Base-by-base conservation (phyloP, 2,888 invertebrate species). In the Pheosia gnoma region DNA sequence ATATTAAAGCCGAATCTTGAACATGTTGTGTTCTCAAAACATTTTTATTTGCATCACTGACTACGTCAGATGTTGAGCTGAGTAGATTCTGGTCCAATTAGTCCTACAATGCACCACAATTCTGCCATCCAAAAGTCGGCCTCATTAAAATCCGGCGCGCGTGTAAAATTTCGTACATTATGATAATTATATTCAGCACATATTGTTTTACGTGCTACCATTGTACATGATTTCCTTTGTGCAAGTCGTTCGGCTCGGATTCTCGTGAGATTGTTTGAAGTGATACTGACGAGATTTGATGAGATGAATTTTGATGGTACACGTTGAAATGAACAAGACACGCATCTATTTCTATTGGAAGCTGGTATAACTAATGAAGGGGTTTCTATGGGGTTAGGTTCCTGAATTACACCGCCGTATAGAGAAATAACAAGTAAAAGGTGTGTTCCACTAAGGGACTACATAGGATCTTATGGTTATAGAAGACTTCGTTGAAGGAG, bases 201-300 rank as follows among this genome's bases (percentile, higher is more conserved):
- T 61, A 61, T 65, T 67, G 66, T 71, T 63, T 63, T 47, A 69
- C 61, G 61, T 62, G 67, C 38, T 49, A 58, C 57, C 62, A 69
- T 71, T 67, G 64, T 74, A 47, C 61, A 52, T 36, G 9, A n/a
- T 43, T 13, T 47, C 61, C 69, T 67, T 71, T 74, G 74, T 70
- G 56, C 56, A 39, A 61, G 56, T 51, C 51, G 13, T 25, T 47
- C n/a, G 25, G 4, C 49, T 51, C 13, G 9, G 25, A 51, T 51
- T 8, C 10, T 2, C 25, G 51, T 25, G 25, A 25, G 25, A 9
- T 9, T 47, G 47, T 51, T 25, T 51, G 25, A 25, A 51, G 51
- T 51, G 13, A 51, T 9, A 25, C 8, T 51, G 51, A 51, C 3
- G 51, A 8, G 3, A 51, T 8, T 51, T 25, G 25, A 51, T 51